Evolutionary conservation across 2,888 invertebrate species (phyloP), one percentile per base, ranked within the genome.

Genomic region (Agriopis leucophaearia): DNA sequence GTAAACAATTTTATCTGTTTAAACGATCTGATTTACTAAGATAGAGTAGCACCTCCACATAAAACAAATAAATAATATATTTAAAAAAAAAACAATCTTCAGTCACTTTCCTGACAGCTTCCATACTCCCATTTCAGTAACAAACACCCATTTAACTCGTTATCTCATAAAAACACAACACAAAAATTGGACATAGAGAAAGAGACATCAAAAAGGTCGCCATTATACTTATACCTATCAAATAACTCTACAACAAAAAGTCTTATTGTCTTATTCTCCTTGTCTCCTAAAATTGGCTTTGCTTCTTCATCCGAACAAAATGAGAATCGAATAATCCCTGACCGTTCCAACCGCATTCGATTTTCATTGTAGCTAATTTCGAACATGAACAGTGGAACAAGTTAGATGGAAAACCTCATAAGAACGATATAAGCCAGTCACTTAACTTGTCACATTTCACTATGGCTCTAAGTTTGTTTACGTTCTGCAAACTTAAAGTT

Each of bases 291-390:
- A 69, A 72, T 77, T 75, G 74, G 73, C 65, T 77, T 77, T 72
- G 74, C 74, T 78, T 66, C 67, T 59, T 59, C 63, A 64, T 63
- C 65, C 66, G 66, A 51, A 66, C 55, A 73, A 27, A 76, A 76
- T 73, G 60, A 70, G 71, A 78, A 76, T 77, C 74, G 72, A 74
- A 75, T 80, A 70, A 72, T 71, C 67, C 68, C 65, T 72, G 72
- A 72, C 70, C 74, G 72, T 72, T 74, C 74, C 71, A 44, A 55
- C 69, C 71, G 71, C 71, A 75, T 73, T 50, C 67, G 66, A 75
- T 78, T 72, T 71, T 67, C 65, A 81, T 81, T 78, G 80, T 77
- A 76, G 75, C 76, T 81, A 78, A 81, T 80, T 83, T 77, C 56
- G 72, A 76, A 76, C 75, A 77, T 72, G 75, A 71, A 72, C 66